These are phyloP conservation scores for Nestor notabilis DNA, from an alignment of 2,113 vertebrate genomes.

Conservation along the genomic window DNA sequence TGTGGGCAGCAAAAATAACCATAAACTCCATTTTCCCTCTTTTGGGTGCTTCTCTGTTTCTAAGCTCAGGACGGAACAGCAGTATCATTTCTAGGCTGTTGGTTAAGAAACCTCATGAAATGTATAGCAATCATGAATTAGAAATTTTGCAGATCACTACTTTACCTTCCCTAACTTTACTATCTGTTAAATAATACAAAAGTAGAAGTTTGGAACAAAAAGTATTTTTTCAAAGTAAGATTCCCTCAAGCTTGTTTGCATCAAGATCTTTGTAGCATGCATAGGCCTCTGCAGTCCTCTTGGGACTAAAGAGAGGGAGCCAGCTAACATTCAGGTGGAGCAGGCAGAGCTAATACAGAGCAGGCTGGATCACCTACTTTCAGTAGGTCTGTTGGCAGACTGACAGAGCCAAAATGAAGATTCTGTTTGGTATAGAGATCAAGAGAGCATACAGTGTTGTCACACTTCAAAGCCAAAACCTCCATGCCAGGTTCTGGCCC, in stretches of 20 bases:
- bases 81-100: not conserved
- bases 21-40: not conserved
- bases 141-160: not conserved
- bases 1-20: not conserved
- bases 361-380: not conserved
- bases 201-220: not conserved
- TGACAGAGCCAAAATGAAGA: not conserved
- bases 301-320: not conserved
- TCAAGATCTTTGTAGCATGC: fast-evolving
- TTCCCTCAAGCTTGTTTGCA: not conserved
- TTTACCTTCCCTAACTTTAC: not conserved
- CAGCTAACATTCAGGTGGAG: too few species aligned
- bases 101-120: not conserved
- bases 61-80: not conserved
- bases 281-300: not conserved
- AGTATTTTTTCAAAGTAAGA: not conserved
- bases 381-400: not conserved
- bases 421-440: not conserved
- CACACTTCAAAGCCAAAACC: not conserved
- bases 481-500: not conserved
- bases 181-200: not conserved
- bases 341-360: fast-evolving
- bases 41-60: too few species aligned
- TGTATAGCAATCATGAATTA: not conserved
- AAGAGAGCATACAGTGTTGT: fast-evolving